Base-by-base conservation (phyloP, 2,113 vertebrate genomes). In the Condylura cristata region DNA sequence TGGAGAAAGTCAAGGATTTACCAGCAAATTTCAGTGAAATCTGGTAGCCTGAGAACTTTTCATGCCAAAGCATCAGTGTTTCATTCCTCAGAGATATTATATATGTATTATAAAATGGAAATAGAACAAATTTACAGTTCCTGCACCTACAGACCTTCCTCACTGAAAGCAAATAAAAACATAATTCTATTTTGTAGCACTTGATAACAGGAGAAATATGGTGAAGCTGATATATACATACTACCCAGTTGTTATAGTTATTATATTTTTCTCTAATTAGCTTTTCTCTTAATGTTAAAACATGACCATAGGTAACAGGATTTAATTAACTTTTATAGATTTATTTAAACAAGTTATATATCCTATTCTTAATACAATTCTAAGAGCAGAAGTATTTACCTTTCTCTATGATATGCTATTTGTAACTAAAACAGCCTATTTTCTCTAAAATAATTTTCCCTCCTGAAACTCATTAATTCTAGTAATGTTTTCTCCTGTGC, bases 281-380 rank as follows among this genome's bases (percentile, higher is more conserved):
- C 60, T 94, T 96, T 87, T 70, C 89, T 82, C 28, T 68, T 95
- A 94, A 95, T 96, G 56, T 87, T 86, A 94, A 93, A 95, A 75
- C 51, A 58, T 85, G 66, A 84, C 90, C 81, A 72, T n/a, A 91
- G 60, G 65, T 89, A 94, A 89, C 82, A 32, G 90, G 53, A 95
- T 96, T 96, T 95, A 95, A 97, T 92, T 95, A 97, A 94, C 58
- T 92, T 93, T 91, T 82, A 84, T 89, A 79, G 58, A 39, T 89
- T 65, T 86, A 92, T 92, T 90, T 9, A 44, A 65, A 51, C 86
- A 96, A 94, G 94, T 83, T 90, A 96, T 75, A 65, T 24, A 66
- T 90, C 16, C 20, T 61, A 76, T 90, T 96, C 95, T 93, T 95
- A 92, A 86, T 66, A 16, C 17, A 86, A 92, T 95, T 90, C 46